Conservation (phyloP, 2,888 invertebrate species). For the Ectobius pallidus region DNA sequence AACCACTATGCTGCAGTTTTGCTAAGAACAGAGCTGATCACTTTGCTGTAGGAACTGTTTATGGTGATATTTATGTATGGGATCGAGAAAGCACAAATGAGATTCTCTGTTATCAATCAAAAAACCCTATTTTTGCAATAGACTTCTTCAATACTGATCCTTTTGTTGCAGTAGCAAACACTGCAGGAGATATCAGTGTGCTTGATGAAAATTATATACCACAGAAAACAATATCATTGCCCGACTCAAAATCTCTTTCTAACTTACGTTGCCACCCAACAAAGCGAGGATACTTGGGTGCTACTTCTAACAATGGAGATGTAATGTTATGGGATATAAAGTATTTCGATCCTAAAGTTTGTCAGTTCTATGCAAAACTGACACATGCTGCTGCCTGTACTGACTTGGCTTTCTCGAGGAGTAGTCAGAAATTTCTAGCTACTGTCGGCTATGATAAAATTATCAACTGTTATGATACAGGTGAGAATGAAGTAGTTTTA, state of each 20-base stretch:
- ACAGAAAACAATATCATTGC: not conserved
- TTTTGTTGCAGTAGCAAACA: not conserved
- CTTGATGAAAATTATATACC: not conserved
- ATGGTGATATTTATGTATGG: not conserved
- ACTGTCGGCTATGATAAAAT: slow-evolving; percentile 4
- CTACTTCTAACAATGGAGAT: not conserved
- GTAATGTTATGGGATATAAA: not conserved
- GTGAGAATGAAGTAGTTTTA: not conserved
- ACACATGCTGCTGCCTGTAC: slow-evolving; percentile 1
- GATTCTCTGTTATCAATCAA: not conserved
- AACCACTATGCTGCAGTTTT: not conserved
- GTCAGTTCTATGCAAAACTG: not conserved
- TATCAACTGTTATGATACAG: slow-evolving; percentile 9
- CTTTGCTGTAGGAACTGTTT: not conserved
- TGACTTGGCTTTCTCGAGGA: not conserved
- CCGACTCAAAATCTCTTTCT: not conserved
- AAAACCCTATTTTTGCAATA: not conserved
- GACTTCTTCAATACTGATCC: not conserved
- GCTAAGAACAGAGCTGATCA: not conserved
- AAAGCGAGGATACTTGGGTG: not conserved
- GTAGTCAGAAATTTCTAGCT: not conserved
- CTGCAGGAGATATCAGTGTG: not conserved
- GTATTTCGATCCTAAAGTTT: not conserved
- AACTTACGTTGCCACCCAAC: not conserved
- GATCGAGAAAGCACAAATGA: not conserved